Evolutionary conservation across 2,797 vertebrate genomes (phyloP).

Genomic region (Neosalanx taihuensis): DNA sequence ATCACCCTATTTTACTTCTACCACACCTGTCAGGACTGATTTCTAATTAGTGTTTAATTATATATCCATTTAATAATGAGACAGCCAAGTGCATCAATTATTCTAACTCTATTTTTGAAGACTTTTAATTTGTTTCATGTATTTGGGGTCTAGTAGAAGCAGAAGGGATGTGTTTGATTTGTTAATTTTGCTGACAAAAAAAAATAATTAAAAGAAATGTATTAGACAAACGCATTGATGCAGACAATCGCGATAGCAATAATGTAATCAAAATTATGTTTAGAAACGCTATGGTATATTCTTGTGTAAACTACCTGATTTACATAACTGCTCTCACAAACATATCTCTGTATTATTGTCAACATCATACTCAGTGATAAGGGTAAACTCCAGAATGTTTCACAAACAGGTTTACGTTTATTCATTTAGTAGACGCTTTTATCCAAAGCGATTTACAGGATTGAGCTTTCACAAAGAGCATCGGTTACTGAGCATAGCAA

Average conservation of each 20-base stretch:
- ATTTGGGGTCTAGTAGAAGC: background rate
- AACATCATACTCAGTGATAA: background rate
- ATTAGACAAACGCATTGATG: constrained; percentile 58
- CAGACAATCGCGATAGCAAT: constrained; percentile 55
- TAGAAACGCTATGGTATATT: constrained; percentile 64
- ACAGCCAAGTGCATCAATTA: too few species aligned
- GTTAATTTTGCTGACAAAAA: constrained; percentile 43
- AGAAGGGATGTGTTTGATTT: background rate
- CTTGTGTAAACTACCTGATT: constrained; percentile 50
- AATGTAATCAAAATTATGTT: constrained; percentile 67
- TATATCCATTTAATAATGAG: background rate
- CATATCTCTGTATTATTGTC: background rate
- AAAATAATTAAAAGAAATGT: too few species aligned
- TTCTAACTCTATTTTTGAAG: background rate
- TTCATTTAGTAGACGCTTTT: too few species aligned
- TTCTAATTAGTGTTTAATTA: background rate
- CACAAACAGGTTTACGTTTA: background rate
- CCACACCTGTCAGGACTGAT: background rate
- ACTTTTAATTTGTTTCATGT: background rate
- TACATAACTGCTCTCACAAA: background rate
- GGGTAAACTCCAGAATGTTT: background rate
- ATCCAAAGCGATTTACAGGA: too few species aligned
- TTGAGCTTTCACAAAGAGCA: too few species aligned
- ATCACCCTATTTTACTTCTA: background rate
- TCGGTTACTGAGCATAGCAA: too few species aligned